phyloP scores from a whole-genome alignment of 1,140 invertebrate genomes.

The Panagrolaimus sp. region DNA sequence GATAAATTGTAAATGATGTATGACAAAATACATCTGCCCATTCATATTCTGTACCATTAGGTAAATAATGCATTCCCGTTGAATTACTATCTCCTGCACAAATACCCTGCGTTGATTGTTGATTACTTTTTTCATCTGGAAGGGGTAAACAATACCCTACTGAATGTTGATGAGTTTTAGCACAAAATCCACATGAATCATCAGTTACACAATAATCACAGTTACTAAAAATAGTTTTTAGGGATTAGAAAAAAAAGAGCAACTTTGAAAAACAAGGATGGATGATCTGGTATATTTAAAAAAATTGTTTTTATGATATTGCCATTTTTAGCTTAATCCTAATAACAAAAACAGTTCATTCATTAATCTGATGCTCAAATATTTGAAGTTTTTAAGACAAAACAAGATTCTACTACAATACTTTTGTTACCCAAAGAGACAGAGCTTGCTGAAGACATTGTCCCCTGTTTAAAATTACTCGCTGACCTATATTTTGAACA shows the following conservation, averaged over 20 bases:
- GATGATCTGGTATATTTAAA: too few species aligned
- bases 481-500: conserved; percentile 19
- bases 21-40: conserved; percentile 42
- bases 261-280: too few species aligned
- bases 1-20: conserved; percentile 42
- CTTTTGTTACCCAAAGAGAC: too few species aligned
- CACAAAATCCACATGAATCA: conserved; percentile 37
- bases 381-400: too few species aligned
- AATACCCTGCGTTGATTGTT: not conserved
- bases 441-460: too few species aligned
- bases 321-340: too few species aligned
- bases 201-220: conserved; percentile 43
- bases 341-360: too few species aligned
- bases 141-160: conserved; percentile 23
- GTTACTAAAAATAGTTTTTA: conserved; percentile 28
- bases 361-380: too few species aligned
- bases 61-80: not conserved
- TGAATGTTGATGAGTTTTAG: not conserved
- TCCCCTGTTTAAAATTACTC: too few species aligned
- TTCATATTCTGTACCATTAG: conserved; percentile 20
- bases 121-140: conserved; percentile 16
- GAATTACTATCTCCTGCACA: conserved; percentile 6
- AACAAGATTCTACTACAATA: too few species aligned
- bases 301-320: too few species aligned
- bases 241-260: too few species aligned